These are phyloP conservation scores for Rhea americana DNA, from an alignment of 2,113 vertebrate species.

Conservation along the genomic window DNA sequence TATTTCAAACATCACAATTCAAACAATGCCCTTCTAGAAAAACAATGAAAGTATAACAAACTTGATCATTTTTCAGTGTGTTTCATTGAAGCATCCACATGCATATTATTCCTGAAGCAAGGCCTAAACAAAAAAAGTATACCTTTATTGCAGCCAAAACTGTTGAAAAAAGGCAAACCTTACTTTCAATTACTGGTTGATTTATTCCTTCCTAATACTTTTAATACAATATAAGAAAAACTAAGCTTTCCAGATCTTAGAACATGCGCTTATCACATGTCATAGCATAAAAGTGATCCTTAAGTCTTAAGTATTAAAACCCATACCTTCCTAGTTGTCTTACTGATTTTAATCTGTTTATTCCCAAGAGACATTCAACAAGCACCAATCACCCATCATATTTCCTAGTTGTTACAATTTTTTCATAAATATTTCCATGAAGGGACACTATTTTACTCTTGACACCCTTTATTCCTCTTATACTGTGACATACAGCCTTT, in stretches of 20 bases:
- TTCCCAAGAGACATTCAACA: neutral
- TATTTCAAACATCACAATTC: neutral
- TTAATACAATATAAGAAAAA: neutral
- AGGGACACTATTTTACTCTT: neutral
- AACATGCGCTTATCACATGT: neutral
- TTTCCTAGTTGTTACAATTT: neutral
- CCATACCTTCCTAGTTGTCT: neutral
- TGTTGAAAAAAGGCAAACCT: slow-evolving; percentile 1
- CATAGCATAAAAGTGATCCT: neutral
- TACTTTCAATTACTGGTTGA: neutral
- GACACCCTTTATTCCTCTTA: neutral
- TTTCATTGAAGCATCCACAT: neutral
- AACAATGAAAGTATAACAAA: neutral
- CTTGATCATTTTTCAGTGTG: neutral
- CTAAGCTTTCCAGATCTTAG: neutral
- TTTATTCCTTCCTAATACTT: neutral
- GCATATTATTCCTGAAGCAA: neutral
- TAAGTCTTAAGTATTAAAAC: neutral
- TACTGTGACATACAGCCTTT: neutral
- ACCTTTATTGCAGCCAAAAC: neutral
- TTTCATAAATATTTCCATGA: neutral
- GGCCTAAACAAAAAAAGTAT: neutral
- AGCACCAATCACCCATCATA: neutral
- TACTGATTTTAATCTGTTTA: neutral
- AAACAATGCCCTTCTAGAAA: slow-evolving; percentile 41